Evolutionary conservation across 1,140 invertebrate species (phyloP), one percentile per base, ranked within the genome.

Genomic region (Trachelipus rathkii): DNA sequence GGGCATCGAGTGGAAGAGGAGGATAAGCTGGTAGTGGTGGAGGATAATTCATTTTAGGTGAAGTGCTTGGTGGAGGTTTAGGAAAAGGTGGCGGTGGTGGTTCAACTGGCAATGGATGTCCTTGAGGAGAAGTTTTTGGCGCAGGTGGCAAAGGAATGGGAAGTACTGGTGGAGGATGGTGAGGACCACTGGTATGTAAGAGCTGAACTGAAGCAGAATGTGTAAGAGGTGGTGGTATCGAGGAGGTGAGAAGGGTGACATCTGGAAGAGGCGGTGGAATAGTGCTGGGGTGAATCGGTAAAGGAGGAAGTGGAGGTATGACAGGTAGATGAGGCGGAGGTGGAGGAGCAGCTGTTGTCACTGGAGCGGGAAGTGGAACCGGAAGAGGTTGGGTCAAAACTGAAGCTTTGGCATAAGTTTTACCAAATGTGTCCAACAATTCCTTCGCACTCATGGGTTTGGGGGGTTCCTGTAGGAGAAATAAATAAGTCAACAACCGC

Each of bases 401-500:
- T 75, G 44, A 53, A 75, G 33, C 45, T 53, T 6, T 53, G 43
- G 53, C 60, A 19, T 76, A 21, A 33, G 70, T 77, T 69, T 77
- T 78, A 19, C 79, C 79, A 72, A 81, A 81, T n/a, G 79, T 78
- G 67, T 81, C 79, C 7, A 81, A 75, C 24, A 81, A 68, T 50
- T 81, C 79, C 19, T 76, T 74, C 71, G 79, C 79, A 72, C 79
- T 81, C 79, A 81, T 81, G 10, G 79, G 79, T 46, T 78, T 81
- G 33, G 76, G 73, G 72, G 76, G 73, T 13, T 81, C 79, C 79
- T 81, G 79, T 66, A 75, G 33, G 72, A 72, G 44, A 73, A 68
- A 50, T 23, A 60, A 13, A 8, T 8, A 60, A 15, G 6, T 33
- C 1, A 33, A 33, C 33, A 33, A 33, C 1, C 33, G 6, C 33